Evolutionary conservation across 2,888 invertebrate species (phyloP).

Genomic region (Melanchra persicariae): DNA sequence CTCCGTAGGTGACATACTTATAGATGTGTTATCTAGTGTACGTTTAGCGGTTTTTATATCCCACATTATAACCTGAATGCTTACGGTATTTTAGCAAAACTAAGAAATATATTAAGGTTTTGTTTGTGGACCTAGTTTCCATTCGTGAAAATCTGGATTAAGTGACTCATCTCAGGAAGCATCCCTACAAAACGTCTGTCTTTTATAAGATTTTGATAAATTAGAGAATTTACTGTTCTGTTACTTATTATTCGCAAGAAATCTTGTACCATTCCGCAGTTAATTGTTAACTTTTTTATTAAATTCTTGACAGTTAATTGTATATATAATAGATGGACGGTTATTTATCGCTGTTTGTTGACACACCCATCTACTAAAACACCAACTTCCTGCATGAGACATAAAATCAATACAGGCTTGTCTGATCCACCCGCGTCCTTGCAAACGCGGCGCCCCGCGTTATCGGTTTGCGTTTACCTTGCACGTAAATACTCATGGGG

Average conservation of each 20-base stretch:
- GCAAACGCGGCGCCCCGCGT: conserved; percentile 18
- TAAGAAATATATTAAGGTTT: neutral
- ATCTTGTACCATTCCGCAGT: too few relatives aligned
- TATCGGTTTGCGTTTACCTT: conserved; percentile 54
- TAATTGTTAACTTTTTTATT: too few relatives aligned
- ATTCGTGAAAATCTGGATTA: neutral
- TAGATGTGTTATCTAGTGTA: conserved; percentile 20
- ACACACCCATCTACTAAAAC: neutral
- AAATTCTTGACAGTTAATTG: too few relatives aligned
- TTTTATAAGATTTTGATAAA: too few relatives aligned
- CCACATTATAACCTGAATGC: neutral
- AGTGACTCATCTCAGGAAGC: neutral
- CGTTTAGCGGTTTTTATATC: neutral
- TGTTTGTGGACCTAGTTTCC: neutral
- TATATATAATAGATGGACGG: too few relatives aligned
- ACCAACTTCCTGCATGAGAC: neutral
- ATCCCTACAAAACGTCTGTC: neutral
- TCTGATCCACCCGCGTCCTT: conserved; percentile 24
- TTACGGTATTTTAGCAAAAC: neutral
- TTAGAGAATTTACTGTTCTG: too few relatives aligned
- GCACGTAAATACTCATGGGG: conserved; percentile 23
- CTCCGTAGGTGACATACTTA: conserved; percentile 58
- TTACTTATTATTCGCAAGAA: too few relatives aligned
- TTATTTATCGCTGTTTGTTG: neutral
- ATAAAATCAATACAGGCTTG: conserved; percentile 33